Base-by-base conservation (phyloP, 2,797 vertebrate species). In the Pterois miles region DNA sequence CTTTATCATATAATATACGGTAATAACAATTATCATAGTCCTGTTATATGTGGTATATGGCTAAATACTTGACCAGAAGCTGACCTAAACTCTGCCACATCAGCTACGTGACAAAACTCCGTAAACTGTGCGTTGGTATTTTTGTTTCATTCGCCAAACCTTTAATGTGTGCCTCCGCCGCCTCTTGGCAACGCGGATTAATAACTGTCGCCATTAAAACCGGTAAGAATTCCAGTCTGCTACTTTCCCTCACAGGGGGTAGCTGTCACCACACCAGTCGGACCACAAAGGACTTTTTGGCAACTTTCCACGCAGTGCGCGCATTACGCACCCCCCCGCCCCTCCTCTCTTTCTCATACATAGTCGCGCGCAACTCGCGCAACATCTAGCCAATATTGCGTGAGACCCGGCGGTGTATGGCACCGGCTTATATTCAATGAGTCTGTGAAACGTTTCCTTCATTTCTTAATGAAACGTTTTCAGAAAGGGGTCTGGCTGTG, bases 321-420 rank as follows among this genome's bases (percentile, higher is more conserved):
- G 48, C 65, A 5, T 74, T 80, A 86, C 82, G 82, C 84, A 76
- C 81, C 6, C 66, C 16, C 50, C 40, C 23, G n/a, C 13, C 12
- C 20, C 27, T 18, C 6, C 63, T 29, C 62, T 4, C 46, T 36
- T 23, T 20, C 62, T 16, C 59, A 40, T 73, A 9, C 31, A 74
- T 56, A 59, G 63, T 65, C 85, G 67, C 81, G 87, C 79, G 72
- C 78, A 65, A 50, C 64, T 83, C 85, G 50, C 80, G 93, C 90
- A 94, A 94, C 71, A 86, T 74, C 65, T 80, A 58, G 33, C 72
- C 78, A 86, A 76, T 83, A 72, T 94, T 94, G 93, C 91, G 87
- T 90, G 90, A 91, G 90, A 87, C 48, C 64, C n/a, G 6, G 5
- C 56, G 66, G 54, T 56, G 59, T n/a, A 10, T 14, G 5, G n/a